These are phyloP conservation scores for Pyrochroa serraticornis DNA, from an alignment of 2,888 invertebrate species.

Conservation along the genomic window DNA sequence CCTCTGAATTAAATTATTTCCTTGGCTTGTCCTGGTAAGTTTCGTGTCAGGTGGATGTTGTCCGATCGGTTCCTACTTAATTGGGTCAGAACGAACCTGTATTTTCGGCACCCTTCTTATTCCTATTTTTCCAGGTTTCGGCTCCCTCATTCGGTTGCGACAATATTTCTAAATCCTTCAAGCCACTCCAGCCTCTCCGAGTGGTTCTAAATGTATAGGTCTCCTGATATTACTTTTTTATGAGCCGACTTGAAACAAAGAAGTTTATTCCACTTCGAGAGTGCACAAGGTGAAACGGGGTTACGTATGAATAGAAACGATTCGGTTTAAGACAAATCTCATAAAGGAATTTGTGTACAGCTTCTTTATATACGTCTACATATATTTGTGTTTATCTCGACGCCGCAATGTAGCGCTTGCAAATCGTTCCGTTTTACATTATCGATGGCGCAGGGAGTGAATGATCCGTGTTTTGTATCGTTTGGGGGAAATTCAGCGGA, in stretches of 20 bases:
- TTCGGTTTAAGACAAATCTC: conserved; percentile 17
- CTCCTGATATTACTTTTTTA: conserved; percentile 41
- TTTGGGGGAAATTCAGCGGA: too few relatives aligned
- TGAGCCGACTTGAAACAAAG: conserved; percentile 37
- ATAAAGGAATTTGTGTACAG: conserved; percentile 15
- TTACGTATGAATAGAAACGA: conserved; percentile 24
- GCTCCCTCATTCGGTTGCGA: conserved; percentile 27
- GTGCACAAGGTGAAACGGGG: conserved; percentile 22
- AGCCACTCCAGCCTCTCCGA: conserved; percentile 35
- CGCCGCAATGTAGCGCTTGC: neutral
- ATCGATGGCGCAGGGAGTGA: too few relatives aligned
- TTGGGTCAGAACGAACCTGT: neutral
- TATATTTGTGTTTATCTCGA: conserved; percentile 1
- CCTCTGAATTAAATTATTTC: too few relatives aligned
- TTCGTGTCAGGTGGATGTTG: too few relatives aligned
- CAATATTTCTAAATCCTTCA: conserved; percentile 40
- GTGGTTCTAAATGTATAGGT: conserved; percentile 38
- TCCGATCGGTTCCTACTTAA: too few relatives aligned
- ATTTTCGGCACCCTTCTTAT: conserved; percentile 4
- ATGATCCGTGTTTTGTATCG: too few relatives aligned
- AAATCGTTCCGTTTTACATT: neutral
- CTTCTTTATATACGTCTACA: neutral
- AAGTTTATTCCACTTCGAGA: conserved; percentile 32
- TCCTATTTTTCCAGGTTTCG: conserved; percentile 21
- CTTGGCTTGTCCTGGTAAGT: too few relatives aligned